These are phyloP conservation scores for Salmo trutta DNA, from an alignment of 2,797 vertebrate genomes.

Conservation along the genomic window DNA sequence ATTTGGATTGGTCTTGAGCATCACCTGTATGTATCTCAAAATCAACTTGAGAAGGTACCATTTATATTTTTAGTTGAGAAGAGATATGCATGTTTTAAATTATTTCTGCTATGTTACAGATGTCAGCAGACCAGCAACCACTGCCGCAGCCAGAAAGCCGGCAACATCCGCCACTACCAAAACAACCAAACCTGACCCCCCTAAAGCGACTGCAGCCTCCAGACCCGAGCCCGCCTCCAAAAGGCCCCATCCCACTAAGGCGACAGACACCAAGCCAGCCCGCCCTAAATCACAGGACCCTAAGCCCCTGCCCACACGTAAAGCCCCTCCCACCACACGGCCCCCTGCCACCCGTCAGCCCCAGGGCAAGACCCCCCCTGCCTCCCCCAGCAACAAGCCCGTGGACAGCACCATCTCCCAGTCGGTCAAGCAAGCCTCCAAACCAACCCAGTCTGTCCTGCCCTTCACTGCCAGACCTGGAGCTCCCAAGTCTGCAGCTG, in stretches of 20 bases:
- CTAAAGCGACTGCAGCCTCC: conserved; percentile 44
- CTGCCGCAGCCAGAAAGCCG: conserved; percentile 59
- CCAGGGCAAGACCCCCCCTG: conserved; percentile 44
- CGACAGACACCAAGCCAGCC: conserved; percentile 35
- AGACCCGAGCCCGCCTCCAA: conserved; percentile 53
- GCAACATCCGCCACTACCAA: conserved; percentile 50
- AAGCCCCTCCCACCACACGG: conserved; percentile 39
- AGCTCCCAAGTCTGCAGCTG: neutral
- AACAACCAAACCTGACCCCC: conserved; percentile 55
- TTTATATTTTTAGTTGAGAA: neutral
- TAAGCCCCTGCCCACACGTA: conserved; percentile 54
- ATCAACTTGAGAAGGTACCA: neutral
- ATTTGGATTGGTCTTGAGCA: neutral
- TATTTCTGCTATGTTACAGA: conserved; percentile 57
- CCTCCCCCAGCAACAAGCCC: conserved; percentile 54
- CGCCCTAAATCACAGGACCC: conserved; percentile 54
- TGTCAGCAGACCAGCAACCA: conserved; percentile 58
- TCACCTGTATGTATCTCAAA: neutral
- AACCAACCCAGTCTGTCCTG: conserved; percentile 66
- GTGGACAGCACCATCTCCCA: conserved; percentile 26
- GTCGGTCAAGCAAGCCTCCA: conserved; percentile 49
- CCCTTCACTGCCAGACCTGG: conserved; percentile 48
- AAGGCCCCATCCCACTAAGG: conserved; percentile 28
- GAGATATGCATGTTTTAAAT: neutral
- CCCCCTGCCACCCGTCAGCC: conserved; percentile 32